Evolutionary conservation across 2,113 vertebrate genomes (phyloP), one percentile per base, ranked within the genome.

Genomic region (Python bivittatus): DNA sequence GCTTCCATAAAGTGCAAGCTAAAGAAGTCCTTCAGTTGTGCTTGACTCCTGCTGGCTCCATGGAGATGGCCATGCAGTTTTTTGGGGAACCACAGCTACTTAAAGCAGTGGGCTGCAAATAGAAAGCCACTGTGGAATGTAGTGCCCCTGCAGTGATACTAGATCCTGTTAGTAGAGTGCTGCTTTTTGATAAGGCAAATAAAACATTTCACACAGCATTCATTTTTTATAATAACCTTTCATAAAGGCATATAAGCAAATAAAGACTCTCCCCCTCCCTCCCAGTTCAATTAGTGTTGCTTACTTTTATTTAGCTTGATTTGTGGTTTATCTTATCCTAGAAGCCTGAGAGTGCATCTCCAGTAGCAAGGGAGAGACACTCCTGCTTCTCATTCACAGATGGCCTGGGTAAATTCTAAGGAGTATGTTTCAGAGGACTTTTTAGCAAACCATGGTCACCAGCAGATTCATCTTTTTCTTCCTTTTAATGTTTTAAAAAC

Each of bases 181-280:
- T 33, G 4, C 1, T 27, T 15, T 38, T 22, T 0, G 0, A 1
- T 11, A 27, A 0, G 1, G 91, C 60, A 1, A 90, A 48, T 42
- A 61, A 88, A 48, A n/a, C 86, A 44, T 57, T 90, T n/a, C 79
- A 57, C 15, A 2, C 33, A 72, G 58, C 90, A 53, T 6, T 15
- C 88, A 91, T 90, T 33, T 56, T 88, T 9, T 52, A 33, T 0
- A 91, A 85, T 92, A 23, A 58, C 17, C 64, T 6, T 68, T 72
- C 15, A 2, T 6, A 64, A 87, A 92, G 52, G 52, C n/a, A 58
- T 54, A 6, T 20, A 27, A 20, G 23, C 29, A 79, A 44, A n/a
- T 23, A 61, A 27, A 72, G n/a, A 29, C n/a, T 48, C n/a, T 83
- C 33, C 8, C 72, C 72, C 6, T 6, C 60, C 60, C 60, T 61